A percentile compares a stretch with the other conserved stretches of the same genome.
Evolutionary conservation across 2,797 vertebrate genomes (phyloP).

Genomic region (Falco berigora): DNA sequence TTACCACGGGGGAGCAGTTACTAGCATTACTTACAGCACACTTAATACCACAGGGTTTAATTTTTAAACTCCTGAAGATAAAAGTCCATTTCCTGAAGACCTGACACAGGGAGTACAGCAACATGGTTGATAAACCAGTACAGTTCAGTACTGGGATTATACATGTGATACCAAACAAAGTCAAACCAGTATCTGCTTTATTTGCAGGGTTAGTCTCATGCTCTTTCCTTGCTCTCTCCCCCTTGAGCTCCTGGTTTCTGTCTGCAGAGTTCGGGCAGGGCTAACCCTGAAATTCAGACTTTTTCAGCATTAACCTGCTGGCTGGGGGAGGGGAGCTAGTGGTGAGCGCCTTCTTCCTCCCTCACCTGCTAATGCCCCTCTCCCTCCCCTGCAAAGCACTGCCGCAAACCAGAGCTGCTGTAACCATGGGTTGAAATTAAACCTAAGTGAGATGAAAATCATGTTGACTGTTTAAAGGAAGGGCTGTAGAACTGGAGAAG

Average conservation of each 20-base stretch:
- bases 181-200: background rate
- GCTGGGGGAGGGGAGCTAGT: background rate
- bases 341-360: background rate
- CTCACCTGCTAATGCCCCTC: background rate
- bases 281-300: background rate
- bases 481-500: background rate
- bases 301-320: background rate
- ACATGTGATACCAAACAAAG: background rate
- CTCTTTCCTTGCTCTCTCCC: background rate
- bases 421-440: background rate
- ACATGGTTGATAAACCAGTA: background rate
- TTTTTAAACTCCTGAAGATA: background rate
- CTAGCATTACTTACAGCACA: background rate
- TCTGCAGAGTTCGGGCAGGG: background rate
- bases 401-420: background rate
- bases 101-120: background rate
- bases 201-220: background rate
- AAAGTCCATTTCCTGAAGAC: background rate
- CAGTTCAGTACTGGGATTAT: background rate
- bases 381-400: background rate
- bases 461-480: background rate
- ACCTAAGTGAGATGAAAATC: background rate
- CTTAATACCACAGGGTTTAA: background rate
- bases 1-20: background rate
- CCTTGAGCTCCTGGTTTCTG: background rate